phyloP scores from a whole-genome alignment of 1,140 invertebrate species.

The Cotesia typhae region DNA sequence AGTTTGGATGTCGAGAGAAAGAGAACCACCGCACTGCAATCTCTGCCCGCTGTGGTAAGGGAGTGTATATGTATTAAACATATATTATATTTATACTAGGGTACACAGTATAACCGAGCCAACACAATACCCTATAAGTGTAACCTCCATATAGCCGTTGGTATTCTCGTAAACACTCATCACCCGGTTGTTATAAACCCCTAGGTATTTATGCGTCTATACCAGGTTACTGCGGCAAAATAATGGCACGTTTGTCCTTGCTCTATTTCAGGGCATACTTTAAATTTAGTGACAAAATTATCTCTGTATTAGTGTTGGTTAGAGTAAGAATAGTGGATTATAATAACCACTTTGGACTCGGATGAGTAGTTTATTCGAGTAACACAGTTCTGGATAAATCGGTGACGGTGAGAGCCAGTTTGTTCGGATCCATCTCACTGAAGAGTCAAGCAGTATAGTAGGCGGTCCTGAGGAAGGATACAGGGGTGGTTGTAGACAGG shows the following conservation, averaged over 20 bases:
- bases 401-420: constrained; percentile 41
- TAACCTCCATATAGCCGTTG: too few species aligned
- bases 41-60: constrained; percentile 3
- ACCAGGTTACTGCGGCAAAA: too few species aligned
- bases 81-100: not conserved
- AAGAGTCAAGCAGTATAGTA: constrained; percentile 38
- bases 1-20: constrained; percentile 50
- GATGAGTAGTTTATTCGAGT: constrained; percentile 50
- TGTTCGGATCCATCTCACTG: constrained; percentile 55
- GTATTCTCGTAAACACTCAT: too few species aligned
- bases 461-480: constrained; percentile 48
- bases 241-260: too few species aligned
- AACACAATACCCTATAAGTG: too few species aligned
- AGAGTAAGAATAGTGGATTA: constrained; percentile 16
- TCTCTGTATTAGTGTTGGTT: not conserved
- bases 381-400: constrained; percentile 54
- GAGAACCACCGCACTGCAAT: constrained; percentile 39
- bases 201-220: too few species aligned
- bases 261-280: too few species aligned
- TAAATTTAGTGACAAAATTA: too few species aligned
- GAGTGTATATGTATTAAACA: constrained; percentile 8
- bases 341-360: constrained; percentile 40
- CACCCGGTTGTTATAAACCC: too few species aligned
- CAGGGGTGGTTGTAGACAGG: constrained; percentile 34
- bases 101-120: too few species aligned